Conservation (phyloP, 2,113 vertebrate species). For the Entelurus aequoreus region DNA sequence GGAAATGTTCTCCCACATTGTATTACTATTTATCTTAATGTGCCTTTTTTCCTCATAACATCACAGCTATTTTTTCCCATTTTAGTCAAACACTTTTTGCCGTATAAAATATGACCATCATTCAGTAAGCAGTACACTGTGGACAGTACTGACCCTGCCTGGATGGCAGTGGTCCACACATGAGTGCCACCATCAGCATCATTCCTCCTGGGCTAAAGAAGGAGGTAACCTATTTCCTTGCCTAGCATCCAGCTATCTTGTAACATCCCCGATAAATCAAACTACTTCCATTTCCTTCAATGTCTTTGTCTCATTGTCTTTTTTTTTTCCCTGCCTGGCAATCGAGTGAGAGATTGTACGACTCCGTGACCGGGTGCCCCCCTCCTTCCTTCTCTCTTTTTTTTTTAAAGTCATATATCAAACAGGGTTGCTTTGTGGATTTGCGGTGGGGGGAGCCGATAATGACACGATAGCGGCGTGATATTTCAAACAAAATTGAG, state of each 20-base stretch:
- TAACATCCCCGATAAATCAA: not conserved
- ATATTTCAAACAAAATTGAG: constrained; percentile 77
- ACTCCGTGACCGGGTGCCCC: constrained; percentile 51
- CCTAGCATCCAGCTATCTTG: not conserved
- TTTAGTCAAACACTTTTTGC: too few species aligned
- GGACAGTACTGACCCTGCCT: not conserved
- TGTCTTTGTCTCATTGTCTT: constrained; percentile 1
- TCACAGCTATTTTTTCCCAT: too few species aligned
- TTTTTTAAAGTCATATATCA: constrained; percentile 60
- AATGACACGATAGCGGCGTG: constrained; percentile 71
- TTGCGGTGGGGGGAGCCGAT: constrained; percentile 70
- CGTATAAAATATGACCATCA: too few species aligned
- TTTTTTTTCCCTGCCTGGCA: constrained; percentile 35
- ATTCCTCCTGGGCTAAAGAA: not conserved
- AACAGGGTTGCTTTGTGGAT: constrained; percentile 72
- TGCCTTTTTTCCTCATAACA: too few species aligned
- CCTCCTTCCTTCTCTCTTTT: not conserved
- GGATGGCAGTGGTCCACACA: not conserved
- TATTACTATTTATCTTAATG: too few species aligned
- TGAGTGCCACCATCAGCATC: not conserved
- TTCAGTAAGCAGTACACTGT: too few species aligned
- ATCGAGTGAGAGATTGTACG: constrained; percentile 63
- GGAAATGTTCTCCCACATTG: too few species aligned
- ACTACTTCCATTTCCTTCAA: constrained; percentile 5
- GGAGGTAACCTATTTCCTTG: not conserved